Evolutionary conservation across 2,113 vertebrate genomes (phyloP).

Genomic region (Pseudorectes ferrugineus): DNA sequence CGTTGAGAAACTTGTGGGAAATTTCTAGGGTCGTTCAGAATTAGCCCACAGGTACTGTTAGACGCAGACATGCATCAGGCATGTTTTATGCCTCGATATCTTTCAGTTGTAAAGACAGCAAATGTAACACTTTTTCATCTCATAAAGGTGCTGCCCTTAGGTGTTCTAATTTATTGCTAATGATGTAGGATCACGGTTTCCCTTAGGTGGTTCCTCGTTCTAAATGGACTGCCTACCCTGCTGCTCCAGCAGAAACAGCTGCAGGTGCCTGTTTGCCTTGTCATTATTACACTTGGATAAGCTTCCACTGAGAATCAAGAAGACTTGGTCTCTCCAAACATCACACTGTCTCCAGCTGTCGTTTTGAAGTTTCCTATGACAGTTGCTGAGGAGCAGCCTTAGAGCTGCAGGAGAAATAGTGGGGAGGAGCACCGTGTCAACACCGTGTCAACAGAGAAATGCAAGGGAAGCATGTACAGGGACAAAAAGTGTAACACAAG

Average conservation of each 20-base stretch:
- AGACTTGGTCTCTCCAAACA: not conserved
- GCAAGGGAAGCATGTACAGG: not conserved
- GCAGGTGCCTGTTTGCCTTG: not conserved
- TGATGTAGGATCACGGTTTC: not conserved
- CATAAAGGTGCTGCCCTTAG: not conserved
- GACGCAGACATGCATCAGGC: rapidly evolving
- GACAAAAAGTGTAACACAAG: not conserved
- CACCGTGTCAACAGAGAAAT: not conserved
- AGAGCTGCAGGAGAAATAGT: not conserved
- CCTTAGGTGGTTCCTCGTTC: not conserved
- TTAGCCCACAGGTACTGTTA: not conserved
- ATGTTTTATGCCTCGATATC: not conserved
- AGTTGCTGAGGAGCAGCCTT: not conserved
- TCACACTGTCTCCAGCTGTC: not conserved
- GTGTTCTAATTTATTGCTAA: not conserved
- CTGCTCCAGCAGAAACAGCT: not conserved
- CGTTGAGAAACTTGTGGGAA: not conserved
- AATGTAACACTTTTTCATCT: not conserved
- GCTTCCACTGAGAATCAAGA: not conserved
- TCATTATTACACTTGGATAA: not conserved
- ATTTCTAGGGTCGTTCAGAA: not conserved
- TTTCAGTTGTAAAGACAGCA: not conserved
- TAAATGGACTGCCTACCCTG: not conserved
- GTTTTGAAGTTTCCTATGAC: not conserved
- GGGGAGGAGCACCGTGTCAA: not conserved